Conservation (phyloP, 2,113 vertebrate species). For the Lonchura striata region DNA sequence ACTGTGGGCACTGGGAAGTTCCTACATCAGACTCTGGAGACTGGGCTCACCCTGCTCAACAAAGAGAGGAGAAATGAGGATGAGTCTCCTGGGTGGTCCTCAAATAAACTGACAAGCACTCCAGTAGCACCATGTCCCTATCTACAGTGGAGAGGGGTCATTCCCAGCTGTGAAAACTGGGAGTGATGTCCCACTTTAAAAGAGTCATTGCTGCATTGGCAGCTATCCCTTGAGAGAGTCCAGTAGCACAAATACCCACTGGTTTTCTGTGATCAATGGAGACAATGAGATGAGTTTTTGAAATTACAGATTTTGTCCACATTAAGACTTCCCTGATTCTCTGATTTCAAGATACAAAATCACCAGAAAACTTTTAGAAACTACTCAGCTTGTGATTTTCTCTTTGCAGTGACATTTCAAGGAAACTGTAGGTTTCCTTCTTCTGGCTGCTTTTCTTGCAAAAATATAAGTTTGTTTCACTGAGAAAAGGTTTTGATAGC, state of each 20-base stretch:
- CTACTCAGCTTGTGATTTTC: background rate
- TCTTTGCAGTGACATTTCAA: background rate
- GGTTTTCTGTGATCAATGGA: background rate
- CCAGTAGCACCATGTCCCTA: background rate
- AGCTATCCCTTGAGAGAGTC: background rate
- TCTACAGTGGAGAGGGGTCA: background rate
- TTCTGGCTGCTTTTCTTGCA: background rate
- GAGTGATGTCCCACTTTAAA: background rate
- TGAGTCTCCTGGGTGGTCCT: background rate
- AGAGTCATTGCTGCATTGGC: background rate
- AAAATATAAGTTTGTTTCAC: background rate
- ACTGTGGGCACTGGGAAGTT: fast-evolving
- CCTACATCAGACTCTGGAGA: background rate
- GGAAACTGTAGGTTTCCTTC: background rate
- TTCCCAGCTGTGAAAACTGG: background rate
- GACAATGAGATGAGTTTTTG: background rate
- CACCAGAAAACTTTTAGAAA: background rate
- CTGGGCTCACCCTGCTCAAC: background rate
- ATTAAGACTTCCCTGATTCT: background rate
- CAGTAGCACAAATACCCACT: background rate
- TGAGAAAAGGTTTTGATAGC: background rate
- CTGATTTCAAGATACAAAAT: fast-evolving
- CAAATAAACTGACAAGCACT: background rate
- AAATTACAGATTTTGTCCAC: background rate
- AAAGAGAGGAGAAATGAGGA: background rate